Conservation (phyloP, 2,888 invertebrate genomes). For the Tetrapedia diversipes region DNA sequence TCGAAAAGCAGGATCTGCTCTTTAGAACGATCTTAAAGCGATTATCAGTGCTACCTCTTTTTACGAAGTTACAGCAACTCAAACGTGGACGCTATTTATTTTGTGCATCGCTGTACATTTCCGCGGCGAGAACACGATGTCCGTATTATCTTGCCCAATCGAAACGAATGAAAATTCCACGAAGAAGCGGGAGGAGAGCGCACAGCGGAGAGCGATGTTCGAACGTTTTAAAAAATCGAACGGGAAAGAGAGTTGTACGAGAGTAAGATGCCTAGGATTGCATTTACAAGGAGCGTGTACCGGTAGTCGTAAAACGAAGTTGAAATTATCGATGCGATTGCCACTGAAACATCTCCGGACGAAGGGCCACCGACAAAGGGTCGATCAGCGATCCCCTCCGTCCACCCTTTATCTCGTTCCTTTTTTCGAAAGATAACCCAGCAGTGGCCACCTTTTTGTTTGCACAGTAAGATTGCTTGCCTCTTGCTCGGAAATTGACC, state of each 20-base stretch:
- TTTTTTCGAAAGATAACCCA: constrained; percentile 70
- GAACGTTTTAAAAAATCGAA: constrained; percentile 48
- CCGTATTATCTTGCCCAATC: constrained; percentile 45
- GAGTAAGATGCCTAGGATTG: constrained; percentile 58
- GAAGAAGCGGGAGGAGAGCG: background rate
- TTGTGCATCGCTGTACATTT: constrained; percentile 15
- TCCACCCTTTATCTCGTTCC: constrained; percentile 59
- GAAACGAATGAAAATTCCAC: constrained; percentile 51
- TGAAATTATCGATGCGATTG: constrained; percentile 80
- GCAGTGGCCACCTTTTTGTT: constrained; percentile 78
- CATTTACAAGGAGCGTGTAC: constrained; percentile 53
- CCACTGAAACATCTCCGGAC: constrained; percentile 74
- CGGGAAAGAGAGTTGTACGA: constrained; percentile 51
- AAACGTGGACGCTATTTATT: too few relatives aligned
- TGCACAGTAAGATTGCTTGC: constrained; percentile 79
- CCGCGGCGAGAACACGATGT: constrained; percentile 36
- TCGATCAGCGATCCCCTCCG: constrained; percentile 73
- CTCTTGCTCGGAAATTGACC: constrained; percentile 79
- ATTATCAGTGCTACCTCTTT: too few relatives aligned
- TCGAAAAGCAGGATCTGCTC: too few relatives aligned
- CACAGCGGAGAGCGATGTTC: constrained; percentile 28
- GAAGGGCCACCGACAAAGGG: constrained; percentile 76
- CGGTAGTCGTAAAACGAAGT: constrained; percentile 71
- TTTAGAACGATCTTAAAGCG: too few relatives aligned
- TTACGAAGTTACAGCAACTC: too few relatives aligned